Evolutionary conservation across 2,888 invertebrate species (phyloP), one percentile per base, ranked within the genome.

Genomic region (Gandaritis pyraliata): DNA sequence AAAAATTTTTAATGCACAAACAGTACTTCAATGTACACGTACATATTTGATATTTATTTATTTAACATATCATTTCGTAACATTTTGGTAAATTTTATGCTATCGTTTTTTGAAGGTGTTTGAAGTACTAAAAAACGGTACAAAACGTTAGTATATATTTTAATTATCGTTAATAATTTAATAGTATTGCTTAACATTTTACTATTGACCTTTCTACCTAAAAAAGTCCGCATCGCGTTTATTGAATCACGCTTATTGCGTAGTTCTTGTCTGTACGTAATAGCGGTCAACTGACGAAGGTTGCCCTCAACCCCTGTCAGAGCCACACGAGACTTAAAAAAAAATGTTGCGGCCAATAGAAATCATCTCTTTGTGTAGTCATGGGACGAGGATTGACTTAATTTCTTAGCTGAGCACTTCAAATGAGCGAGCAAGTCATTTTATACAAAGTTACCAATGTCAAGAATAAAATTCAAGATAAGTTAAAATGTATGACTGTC

Each of bases 241-340:
- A 62, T 64, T 62, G 36, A 60, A 64, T 65, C 57, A 55, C 54
- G 52, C 54, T 57, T 62, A 54, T 56, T 69, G 61, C 61, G 58
- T 63, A 59, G 54, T 62, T 68, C 52, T 61, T 66, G 59, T 62
- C 64, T 65, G 58, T 23, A 58, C 66, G 58, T 50, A 48, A 46
- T 46, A 49, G 61, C 59, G 47, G 66, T 69, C 66, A 69, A 59
- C 66, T 78, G 78, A 79, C 72, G 73, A 73, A 75, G 76, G 78
- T 77, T 33, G 10, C 11, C 72, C 53, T 63, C 64, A 70, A 75
- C 76, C 80, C 74, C 75, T 78, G 79, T 81, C 80, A 76, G 58
- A 53, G 56, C 23, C 78, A 79, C 46, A 57, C 70, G 65, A 70
- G 63, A 64, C 69, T 59, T 69, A 73, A 77, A 71, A 79, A 79